Base-by-base conservation (phyloP, 2,113 vertebrate genomes). In the Zapus hudsonius region DNA sequence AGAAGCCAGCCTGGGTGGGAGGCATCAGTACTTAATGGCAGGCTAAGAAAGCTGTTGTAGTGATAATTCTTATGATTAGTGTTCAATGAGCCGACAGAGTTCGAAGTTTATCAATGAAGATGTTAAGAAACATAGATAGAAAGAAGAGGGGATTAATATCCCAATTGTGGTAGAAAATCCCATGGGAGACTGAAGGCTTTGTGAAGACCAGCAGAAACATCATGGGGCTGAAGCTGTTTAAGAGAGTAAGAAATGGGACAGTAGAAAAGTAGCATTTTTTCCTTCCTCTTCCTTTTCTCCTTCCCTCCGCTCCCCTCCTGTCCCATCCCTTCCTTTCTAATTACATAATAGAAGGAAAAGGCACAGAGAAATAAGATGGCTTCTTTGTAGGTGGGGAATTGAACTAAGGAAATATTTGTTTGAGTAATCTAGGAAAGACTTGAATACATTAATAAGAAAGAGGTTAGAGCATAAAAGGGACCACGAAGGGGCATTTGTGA, bases 221-320 rank as follows among this genome's bases (percentile, higher is more conserved):
- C 29, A 66, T 66, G 15, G 31, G n/a, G 31, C 66, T 67, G 33
- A 15, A n/a, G 66, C 4, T 22, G 19, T 38, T 12, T 5, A 61
- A 80, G 89, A 70, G 59, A 59, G 5, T 38, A 33, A 27, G 23
- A 75, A 55, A 74, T 9, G 1, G 33, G 8, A 7, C 40, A 22
- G 23, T 4, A 63, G 66, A 31, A 20, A 4, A 25, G 36, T 12
- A 4, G 15, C 55, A 5, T 22, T 15, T 4, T 11, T 0, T 10
- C 2, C 3, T 1, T 3, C 17, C 10, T 38, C 10, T 25, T 22
- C 36, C 23, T 13, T 20, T 11, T 25, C 29, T 25, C 16, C 63
- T 38, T 72, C 10, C 16, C 16, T 86, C 19, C 16, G 4, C 38
- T 10, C 13, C 10, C 27, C 55, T 59, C 9, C 4, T 20, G 59